phyloP scores from a whole-genome alignment of 2,888 invertebrate species.

The Lathronympha strigana region DNA sequence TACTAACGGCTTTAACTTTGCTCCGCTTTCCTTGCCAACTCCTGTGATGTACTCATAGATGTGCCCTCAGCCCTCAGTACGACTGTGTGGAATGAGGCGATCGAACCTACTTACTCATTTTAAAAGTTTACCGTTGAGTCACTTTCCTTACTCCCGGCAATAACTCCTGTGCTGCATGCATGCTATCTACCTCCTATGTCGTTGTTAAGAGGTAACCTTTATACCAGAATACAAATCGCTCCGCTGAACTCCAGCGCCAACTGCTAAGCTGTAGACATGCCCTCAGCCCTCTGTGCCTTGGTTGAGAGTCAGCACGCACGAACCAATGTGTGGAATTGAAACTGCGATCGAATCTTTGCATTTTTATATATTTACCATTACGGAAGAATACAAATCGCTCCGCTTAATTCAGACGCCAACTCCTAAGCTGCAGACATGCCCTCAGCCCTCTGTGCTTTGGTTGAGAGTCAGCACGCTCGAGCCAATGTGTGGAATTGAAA shows the following conservation, averaged over 20 bases:
- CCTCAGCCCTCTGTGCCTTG: conserved; percentile 37
- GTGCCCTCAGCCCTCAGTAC: conserved; percentile 30
- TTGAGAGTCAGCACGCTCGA: conserved; percentile 26
- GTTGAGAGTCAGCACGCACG: conserved; percentile 38
- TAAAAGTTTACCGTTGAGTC: not conserved
- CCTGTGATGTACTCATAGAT: not conserved
- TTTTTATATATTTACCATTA: too few relatives aligned
- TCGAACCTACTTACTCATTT: conserved; percentile 31
- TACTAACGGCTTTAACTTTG: too few relatives aligned
- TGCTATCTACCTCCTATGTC: conserved; percentile 24
- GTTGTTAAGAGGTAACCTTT: conserved; percentile 13
- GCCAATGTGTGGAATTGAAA: conserved; percentile 31
- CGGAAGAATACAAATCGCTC: not conserved
- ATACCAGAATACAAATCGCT: conserved; percentile 3
- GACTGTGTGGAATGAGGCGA: conserved; percentile 31
- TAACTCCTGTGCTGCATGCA: conserved; percentile 3
- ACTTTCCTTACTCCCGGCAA: not conserved
- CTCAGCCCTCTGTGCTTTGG: conserved; percentile 30
- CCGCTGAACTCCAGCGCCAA: conserved; percentile 2
- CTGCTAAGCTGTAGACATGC: conserved; percentile 20
- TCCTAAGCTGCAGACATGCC: conserved; percentile 2
- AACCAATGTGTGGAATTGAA: conserved; percentile 14
- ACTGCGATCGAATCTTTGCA: conserved; percentile 17
- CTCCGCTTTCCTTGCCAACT: not conserved
- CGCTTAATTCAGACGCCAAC: not conserved